phyloP scores from a whole-genome alignment of 64 coral and sea anemone genomes.

The Anthopleura sola region DNA sequence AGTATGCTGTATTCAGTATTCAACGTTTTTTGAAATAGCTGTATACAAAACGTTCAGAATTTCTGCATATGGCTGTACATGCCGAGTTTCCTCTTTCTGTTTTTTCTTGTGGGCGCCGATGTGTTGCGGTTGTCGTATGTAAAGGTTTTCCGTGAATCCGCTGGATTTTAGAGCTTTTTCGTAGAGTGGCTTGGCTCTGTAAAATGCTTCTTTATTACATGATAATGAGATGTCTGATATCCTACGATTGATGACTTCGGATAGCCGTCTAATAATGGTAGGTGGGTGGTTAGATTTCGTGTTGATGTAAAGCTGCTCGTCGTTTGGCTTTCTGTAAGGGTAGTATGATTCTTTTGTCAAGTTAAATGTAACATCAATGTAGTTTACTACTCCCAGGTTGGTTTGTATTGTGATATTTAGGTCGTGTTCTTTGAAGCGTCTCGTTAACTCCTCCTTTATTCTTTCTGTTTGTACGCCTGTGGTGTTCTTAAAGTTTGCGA shows the following conservation, averaged over 20 bases:
- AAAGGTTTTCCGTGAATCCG: not conserved
- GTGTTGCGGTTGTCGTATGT: not conserved
- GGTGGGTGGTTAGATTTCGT: conserved; percentile 44
- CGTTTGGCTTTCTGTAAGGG: conserved; percentile 18
- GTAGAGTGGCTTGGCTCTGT: conserved; percentile 40
- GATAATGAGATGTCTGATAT: conserved; percentile 34
- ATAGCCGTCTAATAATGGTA: conserved; percentile 22
- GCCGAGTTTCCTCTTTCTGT: too few relatives aligned
- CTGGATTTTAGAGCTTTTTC: conserved; percentile 40
- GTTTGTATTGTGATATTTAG: too few relatives aligned
- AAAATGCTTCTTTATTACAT: conserved; percentile 35
- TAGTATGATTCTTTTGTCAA: conserved; percentile 22
- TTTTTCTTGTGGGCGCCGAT: too few relatives aligned
- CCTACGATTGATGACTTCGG: conserved; percentile 30
- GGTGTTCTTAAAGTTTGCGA: too few relatives aligned
- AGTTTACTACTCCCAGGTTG: too few relatives aligned
- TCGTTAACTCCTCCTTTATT: too few relatives aligned
- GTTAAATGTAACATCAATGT: conserved; percentile 20
- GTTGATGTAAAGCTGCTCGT: conserved; percentile 44
- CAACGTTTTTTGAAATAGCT: too few relatives aligned
- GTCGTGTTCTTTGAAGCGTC: too few relatives aligned
- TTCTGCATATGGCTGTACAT: too few relatives aligned
- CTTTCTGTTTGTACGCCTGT: too few relatives aligned
- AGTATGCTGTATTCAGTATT: too few relatives aligned
- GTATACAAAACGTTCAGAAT: too few relatives aligned